Evolutionary conservation across 2,888 invertebrate genomes (phyloP).

Genomic region (Priapulus caudatus): DNA sequence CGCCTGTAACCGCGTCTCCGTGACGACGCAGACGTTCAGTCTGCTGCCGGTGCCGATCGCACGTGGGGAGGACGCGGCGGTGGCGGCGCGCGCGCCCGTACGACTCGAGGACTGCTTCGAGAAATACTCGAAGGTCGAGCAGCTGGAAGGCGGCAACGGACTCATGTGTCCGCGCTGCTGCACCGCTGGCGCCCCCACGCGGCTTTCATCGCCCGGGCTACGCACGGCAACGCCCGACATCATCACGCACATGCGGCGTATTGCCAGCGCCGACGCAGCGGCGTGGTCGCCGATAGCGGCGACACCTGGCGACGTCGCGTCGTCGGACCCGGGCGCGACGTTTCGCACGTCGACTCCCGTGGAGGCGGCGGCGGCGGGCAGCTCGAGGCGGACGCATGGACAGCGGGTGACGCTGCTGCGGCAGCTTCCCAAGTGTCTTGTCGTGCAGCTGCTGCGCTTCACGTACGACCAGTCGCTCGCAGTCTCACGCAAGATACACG

Average conservation of each 20-base stretch:
- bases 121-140: slow-evolving; percentile 32
- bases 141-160: slow-evolving; percentile 26
- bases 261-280: not conserved
- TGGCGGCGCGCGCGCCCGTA: slow-evolving; percentile 25
- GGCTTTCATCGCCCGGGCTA: slow-evolving; percentile 1
- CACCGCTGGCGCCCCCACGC: not conserved
- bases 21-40: slow-evolving; percentile 33
- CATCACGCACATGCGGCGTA: not conserved
- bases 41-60: slow-evolving; percentile 34
- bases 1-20: slow-evolving; percentile 30
- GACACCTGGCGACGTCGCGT: not conserved
- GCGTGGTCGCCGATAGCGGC: not conserved
- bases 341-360: slow-evolving; percentile 34
- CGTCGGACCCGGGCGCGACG: slow-evolving; percentile 23
- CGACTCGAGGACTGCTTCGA: slow-evolving; percentile 33
- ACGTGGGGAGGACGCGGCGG: slow-evolving; percentile 26
- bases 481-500: slow-evolving; percentile 28
- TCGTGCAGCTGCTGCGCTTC: slow-evolving; percentile 34
- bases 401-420: slow-evolving; percentile 31
- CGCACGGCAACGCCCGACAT: slow-evolving; percentile 2
- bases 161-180: slow-evolving; percentile 24
- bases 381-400: slow-evolving; percentile 20
- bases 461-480: slow-evolving; percentile 25
- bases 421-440: slow-evolving; percentile 35
- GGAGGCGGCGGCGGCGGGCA: not conserved